Percentiles rank a stretch among this genome's conserved stretches.
Evolutionary conservation across 2,888 invertebrate genomes (phyloP).

Genomic region (Macrosoma leucophasiata): DNA sequence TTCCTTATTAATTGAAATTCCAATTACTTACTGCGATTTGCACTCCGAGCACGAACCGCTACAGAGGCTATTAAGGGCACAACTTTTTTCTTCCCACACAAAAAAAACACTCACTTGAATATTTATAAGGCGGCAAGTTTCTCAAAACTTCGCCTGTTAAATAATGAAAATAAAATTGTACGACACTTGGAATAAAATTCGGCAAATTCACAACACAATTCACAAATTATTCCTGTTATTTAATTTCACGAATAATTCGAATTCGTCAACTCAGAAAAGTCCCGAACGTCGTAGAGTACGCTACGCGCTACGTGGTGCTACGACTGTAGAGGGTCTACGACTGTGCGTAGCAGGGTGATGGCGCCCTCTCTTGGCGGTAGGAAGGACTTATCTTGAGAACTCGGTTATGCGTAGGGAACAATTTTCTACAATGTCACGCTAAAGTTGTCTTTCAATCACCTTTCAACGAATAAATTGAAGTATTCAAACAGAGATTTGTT

Average conservation of each 20-base stretch:
- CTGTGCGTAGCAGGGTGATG: conserved; percentile 32
- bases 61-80: conserved; percentile 7
- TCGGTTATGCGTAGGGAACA: conserved; percentile 7
- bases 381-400: background rate
- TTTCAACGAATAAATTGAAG: no score
- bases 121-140: background rate
- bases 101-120: conserved; percentile 8
- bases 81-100: conserved; percentile 11
- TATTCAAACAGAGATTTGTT: no score
- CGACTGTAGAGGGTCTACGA: conserved; percentile 34
- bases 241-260: background rate
- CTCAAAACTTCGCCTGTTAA: conserved; percentile 5
- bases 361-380: conserved; percentile 30
- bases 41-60: conserved; percentile 5
- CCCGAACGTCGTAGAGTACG: conserved; percentile 11
- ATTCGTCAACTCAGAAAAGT: conserved; percentile 12
- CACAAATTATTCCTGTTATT: conserved; percentile 2
- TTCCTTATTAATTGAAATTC: conserved; percentile 9
- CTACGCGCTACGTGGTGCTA: conserved; percentile 31
- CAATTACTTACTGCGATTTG: conserved; percentile 15
- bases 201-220: conserved; percentile 3
- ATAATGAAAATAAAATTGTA: conserved; percentile 5
- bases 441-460: no score
- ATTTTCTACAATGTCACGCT: conserved; percentile 3
- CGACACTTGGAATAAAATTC: conserved; percentile 11